Base-by-base conservation (phyloP, 2,888 invertebrate species). In the Philereme transversata region DNA sequence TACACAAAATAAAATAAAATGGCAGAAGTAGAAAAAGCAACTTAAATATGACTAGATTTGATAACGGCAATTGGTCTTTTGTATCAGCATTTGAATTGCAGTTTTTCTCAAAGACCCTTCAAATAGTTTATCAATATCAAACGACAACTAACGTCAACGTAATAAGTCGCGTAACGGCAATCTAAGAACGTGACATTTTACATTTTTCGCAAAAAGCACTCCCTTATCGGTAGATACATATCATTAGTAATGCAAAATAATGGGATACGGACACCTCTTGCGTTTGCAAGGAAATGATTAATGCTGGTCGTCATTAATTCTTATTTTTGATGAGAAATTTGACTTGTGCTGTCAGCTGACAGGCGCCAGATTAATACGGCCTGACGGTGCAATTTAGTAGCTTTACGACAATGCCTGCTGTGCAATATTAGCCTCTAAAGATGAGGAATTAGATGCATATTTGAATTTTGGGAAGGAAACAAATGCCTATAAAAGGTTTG, bases 171-270 rank as follows among this genome's bases (percentile, higher is more conserved):
- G 22, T 22, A 22, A 22, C 22, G 22, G 22, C 76, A 79, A 86
- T 84, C 77, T 80, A 77, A 75, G 76, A 77, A 76, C 83, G 84
- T 86, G 88, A 87, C 87, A 84, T 74, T 73, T 78, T 77, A 79
- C 73, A 82, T 86, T 88, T 88, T 87, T 82, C 78, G 68, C 73
- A 71, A 67, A 79, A 84, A 84, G 78, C 81, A 79, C 68, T 82
- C 86, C 85, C 87, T 90, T 89, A 90, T 89, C 90, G 83, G 83
- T 88, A n/a, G n/a, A n/a, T n/a, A 87, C 89, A 90, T 92, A 91
- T 90, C 91, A 92, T 92, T 92, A 90, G 92, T 92, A 92, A 91
- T 89, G 90, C 90, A 88, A 92, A 92, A 92, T 92, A 92, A 92
- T 92, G 90, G 89, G 90, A 89, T 87, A 88, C 90, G 78, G 88